Evolutionary conservation across 2,113 vertebrate species (phyloP).

Genomic region (Toxotes chatareus): DNA sequence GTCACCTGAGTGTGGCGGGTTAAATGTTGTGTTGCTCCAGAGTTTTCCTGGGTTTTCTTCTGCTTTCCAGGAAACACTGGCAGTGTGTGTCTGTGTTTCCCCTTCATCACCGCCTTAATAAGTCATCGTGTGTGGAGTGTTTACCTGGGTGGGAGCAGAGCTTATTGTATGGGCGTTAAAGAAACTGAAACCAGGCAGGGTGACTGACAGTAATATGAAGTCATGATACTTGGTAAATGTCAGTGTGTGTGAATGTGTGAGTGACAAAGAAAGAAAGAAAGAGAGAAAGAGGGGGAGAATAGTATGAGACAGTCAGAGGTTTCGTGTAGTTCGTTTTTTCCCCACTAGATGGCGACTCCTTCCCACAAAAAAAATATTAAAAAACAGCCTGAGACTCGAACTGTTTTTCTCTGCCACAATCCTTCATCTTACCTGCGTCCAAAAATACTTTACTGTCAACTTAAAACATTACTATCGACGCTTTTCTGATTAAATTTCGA

Average conservation of each 20-base stretch:
- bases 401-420: not conserved
- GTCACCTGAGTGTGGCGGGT: not conserved
- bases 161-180: not conserved
- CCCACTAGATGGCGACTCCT: constrained; percentile 61
- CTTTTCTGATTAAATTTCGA: constrained; percentile 1
- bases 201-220: constrained; percentile 13
- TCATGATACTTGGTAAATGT: constrained; percentile 10
- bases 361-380: not conserved
- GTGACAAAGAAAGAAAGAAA: too few relatives aligned
- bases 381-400: not conserved
- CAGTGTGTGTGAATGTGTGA: not conserved
- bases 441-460: not conserved
- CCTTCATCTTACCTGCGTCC: not conserved
- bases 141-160: constrained; percentile 11
- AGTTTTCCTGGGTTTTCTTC: not conserved
- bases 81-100: constrained; percentile 12
- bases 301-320: too few relatives aligned
- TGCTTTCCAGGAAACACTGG: constrained; percentile 28
- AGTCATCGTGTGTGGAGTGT: constrained; percentile 6
- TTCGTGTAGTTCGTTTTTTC: rapidly evolving
- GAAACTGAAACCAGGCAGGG: constrained; percentile 24
- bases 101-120: not conserved
- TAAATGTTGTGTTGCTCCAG: not conserved
- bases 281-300: too few relatives aligned
- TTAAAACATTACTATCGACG: not conserved